Evolutionary conservation across 2,113 vertebrate species (phyloP).

Genomic region (Protomyctophum bolini): DNA sequence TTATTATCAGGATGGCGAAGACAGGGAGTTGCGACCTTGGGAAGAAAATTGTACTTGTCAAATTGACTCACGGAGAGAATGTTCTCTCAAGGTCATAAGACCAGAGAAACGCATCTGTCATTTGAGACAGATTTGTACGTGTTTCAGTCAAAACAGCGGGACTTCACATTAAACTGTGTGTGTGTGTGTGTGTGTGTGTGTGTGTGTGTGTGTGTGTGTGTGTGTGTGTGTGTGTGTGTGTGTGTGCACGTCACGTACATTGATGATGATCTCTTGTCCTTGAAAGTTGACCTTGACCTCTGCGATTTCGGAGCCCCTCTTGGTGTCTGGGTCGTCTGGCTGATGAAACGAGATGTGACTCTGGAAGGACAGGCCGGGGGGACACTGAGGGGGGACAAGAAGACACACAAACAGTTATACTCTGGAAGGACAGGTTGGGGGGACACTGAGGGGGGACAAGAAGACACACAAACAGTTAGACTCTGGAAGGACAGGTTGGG

Average conservation of each 20-base stretch:
- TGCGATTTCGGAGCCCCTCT: slow-evolving; percentile 74
- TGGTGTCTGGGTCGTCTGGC: slow-evolving; percentile 82
- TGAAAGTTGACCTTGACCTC: slow-evolving; percentile 25
- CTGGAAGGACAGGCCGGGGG: slow-evolving; percentile 76
- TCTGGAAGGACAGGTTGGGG: no score
- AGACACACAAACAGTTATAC: neutral
- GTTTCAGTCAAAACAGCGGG: neutral
- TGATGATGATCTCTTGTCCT: slow-evolving; percentile 83
- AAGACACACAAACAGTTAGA: no score
- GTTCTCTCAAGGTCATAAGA: no score
- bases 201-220: slow-evolving; percentile 15
- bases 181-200: slow-evolving; percentile 5
- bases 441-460: no score
- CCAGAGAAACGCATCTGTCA: no score
- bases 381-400: slow-evolving; percentile 35
- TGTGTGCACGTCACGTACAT: slow-evolving; percentile 68
- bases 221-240: slow-evolving; percentile 17
- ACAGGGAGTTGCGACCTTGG: no score
- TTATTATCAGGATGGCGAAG: no score
- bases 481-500: no score
- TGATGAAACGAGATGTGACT: slow-evolving; percentile 84
- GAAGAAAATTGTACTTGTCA: no score
- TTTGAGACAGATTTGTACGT: no score
- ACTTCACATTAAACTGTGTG: neutral
- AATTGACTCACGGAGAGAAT: no score